Percentiles rank a stretch among this genome's conserved stretches.
phyloP scores from a whole-genome alignment of 2,888 invertebrate species.

The Zele albiditarsus region DNA sequence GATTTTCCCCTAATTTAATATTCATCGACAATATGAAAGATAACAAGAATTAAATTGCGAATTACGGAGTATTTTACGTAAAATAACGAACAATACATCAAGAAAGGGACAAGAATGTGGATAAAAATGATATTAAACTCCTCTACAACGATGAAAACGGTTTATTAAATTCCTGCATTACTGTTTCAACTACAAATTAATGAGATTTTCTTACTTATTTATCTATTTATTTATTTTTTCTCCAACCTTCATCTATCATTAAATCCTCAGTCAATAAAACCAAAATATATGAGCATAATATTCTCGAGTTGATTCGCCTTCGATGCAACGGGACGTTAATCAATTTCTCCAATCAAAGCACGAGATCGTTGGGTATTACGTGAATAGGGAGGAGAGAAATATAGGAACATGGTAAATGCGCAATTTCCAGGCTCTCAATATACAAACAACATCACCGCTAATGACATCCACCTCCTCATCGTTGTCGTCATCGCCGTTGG shows the following conservation, averaged over 20 bases:
- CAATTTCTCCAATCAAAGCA: constrained; percentile 32
- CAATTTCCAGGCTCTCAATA: constrained; percentile 39
- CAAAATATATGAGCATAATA: not conserved
- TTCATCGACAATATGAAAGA: too few relatives aligned
- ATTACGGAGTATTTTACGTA: too few relatives aligned
- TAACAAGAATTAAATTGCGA: too few relatives aligned
- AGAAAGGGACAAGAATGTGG: too few relatives aligned
- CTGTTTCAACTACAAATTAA: not conserved
- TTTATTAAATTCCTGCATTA: not conserved
- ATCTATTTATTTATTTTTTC: too few relatives aligned
- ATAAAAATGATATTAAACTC: too few relatives aligned
- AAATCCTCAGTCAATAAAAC: not conserved
- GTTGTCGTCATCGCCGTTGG: constrained; percentile 25
- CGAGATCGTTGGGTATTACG: constrained; percentile 23
- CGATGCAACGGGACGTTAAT: constrained; percentile 15
- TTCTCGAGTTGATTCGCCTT: constrained; percentile 7
- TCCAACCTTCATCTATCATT: not conserved
- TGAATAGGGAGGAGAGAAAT: constrained; percentile 28
- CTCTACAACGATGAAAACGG: too few relatives aligned
- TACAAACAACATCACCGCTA: constrained; percentile 38
- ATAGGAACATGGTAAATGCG: constrained; percentile 35
- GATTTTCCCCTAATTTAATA: too few relatives aligned
- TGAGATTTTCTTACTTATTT: not conserved
- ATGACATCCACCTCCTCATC: constrained; percentile 44
- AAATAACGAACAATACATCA: too few relatives aligned